These are phyloP conservation scores for Cepaea nemoralis DNA, from an alignment of 1,140 invertebrate genomes.

Conservation along the genomic window DNA sequence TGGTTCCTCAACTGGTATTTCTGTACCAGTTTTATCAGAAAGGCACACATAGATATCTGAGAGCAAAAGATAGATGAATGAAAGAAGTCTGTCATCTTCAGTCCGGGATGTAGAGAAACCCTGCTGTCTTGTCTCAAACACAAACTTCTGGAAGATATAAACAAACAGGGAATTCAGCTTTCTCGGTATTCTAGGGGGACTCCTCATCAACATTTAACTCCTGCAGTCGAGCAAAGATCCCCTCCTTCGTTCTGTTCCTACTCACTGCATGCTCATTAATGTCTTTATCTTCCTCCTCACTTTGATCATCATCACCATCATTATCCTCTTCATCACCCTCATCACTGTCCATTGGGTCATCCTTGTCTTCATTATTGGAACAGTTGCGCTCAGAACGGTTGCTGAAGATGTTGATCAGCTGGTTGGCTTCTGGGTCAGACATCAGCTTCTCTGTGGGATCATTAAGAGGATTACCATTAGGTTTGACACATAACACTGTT, in stretches of 20 bases:
- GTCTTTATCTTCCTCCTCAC: slow-evolving; percentile 2
- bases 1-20: too few relatives aligned
- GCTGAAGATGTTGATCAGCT: not conserved
- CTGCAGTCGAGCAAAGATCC: slow-evolving; percentile 26
- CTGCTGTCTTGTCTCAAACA: too few relatives aligned
- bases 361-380: not conserved
- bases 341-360: not conserved
- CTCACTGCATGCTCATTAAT: not conserved
- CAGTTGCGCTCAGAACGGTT: not conserved
- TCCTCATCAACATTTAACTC: slow-evolving; percentile 17
- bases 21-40: too few relatives aligned
- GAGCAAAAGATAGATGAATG: too few relatives aligned
- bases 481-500: too few relatives aligned
- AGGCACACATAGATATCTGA: too few relatives aligned
- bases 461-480: too few relatives aligned
- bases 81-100: too few relatives aligned
- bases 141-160: too few relatives aligned
- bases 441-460: not conserved
- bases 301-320: not conserved
- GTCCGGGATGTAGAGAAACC: too few relatives aligned
- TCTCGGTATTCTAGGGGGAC: too few relatives aligned
- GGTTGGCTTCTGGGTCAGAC: slow-evolving; percentile 16
- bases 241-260: not conserved
- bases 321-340: not conserved
- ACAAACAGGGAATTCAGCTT: too few relatives aligned